Percentiles rank a stretch among this genome's conserved stretches.
Evolutionary conservation across 2,113 vertebrate species (phyloP).

Genomic region (Syrmaticus mikado): DNA sequence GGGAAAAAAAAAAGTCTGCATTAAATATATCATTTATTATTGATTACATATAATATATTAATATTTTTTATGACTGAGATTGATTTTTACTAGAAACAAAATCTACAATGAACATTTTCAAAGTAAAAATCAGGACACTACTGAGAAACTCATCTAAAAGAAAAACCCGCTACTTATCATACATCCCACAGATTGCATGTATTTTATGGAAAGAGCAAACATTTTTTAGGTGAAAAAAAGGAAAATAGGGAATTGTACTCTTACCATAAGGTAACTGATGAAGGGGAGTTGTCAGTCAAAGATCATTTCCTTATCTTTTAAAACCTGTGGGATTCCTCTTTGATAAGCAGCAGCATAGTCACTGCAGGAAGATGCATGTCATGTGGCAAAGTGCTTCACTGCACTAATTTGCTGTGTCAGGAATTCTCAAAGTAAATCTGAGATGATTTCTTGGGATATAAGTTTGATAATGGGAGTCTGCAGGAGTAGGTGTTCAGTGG

Average conservation of each 20-base stretch:
- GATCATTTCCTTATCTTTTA: not conserved
- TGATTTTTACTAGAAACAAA: not conserved
- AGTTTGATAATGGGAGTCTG: not conserved
- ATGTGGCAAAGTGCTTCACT: not conserved
- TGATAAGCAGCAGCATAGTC: not conserved
- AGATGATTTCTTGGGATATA: not conserved
- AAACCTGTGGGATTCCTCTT: not conserved
- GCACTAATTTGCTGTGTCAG: not conserved
- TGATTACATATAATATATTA: not conserved
- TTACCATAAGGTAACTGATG: not conserved
- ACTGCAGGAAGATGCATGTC: not conserved
- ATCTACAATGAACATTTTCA: not conserved
- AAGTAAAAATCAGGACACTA: not conserved
- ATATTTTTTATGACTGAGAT: not conserved
- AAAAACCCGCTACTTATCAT: not conserved
- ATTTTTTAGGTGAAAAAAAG: not conserved
- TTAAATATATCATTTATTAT: not conserved
- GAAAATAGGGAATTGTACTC: not conserved
- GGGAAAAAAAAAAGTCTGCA: not conserved
- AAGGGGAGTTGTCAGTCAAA: not conserved
- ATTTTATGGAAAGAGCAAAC: not conserved
- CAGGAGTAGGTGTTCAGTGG: not conserved
- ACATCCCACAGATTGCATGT: not conserved
- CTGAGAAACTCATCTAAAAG: not conserved
- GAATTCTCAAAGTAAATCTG: not conserved